Base-by-base conservation (phyloP, 2,113 vertebrate species). In the Oryzias melastigma region DNA sequence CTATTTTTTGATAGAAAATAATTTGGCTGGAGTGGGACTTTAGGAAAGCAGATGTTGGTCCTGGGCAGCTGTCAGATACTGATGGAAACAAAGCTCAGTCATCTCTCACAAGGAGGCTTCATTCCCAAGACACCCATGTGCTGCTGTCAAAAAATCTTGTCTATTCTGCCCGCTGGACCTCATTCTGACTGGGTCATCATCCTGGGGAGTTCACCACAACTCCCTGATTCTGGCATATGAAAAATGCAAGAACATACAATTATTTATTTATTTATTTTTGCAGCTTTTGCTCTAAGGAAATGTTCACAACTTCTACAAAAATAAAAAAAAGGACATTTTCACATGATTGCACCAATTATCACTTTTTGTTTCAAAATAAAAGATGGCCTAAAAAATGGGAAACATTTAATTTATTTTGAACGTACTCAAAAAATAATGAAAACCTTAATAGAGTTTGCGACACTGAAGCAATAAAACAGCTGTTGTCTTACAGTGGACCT, bases 91-190 rank as follows among this genome's bases (percentile, higher is more conserved):
- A 16, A 62, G 44, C 14, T 55, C 68, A 19, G 35, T 75, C 58
- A 74, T 62, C 49, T 45, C 59, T 59, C 52, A 73, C 42, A 6
- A 12, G 42, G 45, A 52, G 63, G 78, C 79, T 71, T 69, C 81
- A 78, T 74, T 84, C 81, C 74, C 80, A 73, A 40, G 71, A 76
- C 63, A 63, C 54, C 22, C 5, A 12, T 48, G 40, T 25, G 15
- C 53, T 65, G 55, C 71, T 75, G 52, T 73, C 54, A 71, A 61
- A 18, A 58, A 71, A 62, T 69, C 68, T 52, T 64, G 70, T 74
- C 57, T 43, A 29, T 24, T 47, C 52, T 62, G 66, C 49, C 55
- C 71, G 63, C 22, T 73, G 68, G 41, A 52, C 66, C 56, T 64
- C 27, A 29, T 52, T 67, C 52, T 52, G 74, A 76, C 52, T 52